Evolutionary conservation across 2,797 vertebrate genomes (phyloP).

Genomic region (Lithobates pipiens): DNA sequence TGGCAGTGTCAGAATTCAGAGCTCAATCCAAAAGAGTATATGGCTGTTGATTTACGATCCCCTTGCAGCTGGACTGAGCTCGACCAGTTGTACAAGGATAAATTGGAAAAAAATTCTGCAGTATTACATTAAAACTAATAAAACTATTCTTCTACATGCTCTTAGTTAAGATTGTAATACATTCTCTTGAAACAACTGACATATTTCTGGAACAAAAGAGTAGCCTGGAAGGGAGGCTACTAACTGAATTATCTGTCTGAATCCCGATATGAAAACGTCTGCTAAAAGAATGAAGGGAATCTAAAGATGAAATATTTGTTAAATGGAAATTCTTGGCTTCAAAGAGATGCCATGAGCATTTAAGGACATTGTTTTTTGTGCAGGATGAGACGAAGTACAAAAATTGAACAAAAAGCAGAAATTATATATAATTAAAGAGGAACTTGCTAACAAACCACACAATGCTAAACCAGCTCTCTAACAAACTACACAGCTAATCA

Average conservation of each 20-base stretch:
- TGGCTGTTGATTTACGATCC: no score
- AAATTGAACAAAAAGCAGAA: neutral
- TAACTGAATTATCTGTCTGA: neutral
- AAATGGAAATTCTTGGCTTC: conserved; percentile 13
- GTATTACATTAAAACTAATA: no score
- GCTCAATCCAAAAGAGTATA: no score
- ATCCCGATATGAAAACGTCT: conserved; percentile 8
- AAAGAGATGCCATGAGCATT: neutral
- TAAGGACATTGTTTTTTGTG: neutral
- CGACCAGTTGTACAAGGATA: no score
- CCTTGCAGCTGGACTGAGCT: no score
- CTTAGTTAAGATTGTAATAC: neutral
- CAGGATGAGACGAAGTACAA: neutral
- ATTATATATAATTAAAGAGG: no score
- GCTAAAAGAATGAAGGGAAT: conserved; percentile 42
- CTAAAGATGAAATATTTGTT: conserved; percentile 15
- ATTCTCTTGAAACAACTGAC: neutral
- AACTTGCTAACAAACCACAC: no score
- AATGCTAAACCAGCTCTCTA: no score
- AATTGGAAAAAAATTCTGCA: no score
- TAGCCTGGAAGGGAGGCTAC: neutral
- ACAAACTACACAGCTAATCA: no score
- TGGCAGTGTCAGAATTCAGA: no score
- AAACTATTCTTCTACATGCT: neutral
- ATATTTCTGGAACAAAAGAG: neutral